These are phyloP conservation scores for Clostera curtula DNA, from an alignment of 2,888 invertebrate genomes.

Conservation along the genomic window DNA sequence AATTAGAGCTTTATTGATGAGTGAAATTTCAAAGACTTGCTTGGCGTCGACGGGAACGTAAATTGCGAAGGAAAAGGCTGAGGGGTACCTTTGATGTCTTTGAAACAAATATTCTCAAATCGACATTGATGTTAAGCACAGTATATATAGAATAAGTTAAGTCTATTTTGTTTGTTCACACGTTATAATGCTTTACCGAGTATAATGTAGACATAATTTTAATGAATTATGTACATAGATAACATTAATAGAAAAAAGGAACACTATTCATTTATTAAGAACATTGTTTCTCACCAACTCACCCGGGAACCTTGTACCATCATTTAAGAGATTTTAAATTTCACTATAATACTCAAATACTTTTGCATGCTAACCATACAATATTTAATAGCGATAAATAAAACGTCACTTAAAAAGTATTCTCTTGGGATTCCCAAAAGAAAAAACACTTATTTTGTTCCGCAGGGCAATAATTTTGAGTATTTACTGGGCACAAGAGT, in stretches of 20 bases:
- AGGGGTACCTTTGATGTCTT: constrained; percentile 15
- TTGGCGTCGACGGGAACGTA: constrained; percentile 12
- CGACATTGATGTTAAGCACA: background rate
- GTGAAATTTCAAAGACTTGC: constrained; percentile 24
- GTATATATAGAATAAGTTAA: too few relatives aligned
- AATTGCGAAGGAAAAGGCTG: constrained; percentile 5
- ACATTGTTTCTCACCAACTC: too few relatives aligned
- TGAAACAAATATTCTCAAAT: constrained; percentile 1
- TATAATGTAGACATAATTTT: too few relatives aligned
- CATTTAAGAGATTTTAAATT: too few relatives aligned
- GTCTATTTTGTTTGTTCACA: too few relatives aligned
- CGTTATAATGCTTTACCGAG: too few relatives aligned
- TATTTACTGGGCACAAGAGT: constrained; percentile 25
- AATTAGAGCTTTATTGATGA: constrained; percentile 25
- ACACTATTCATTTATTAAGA: too few relatives aligned
- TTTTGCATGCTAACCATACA: background rate
- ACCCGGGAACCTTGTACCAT: too few relatives aligned
- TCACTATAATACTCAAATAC: background rate
- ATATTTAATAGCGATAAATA: too few relatives aligned
- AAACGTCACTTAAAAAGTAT: too few relatives aligned
- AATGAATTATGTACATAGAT: too few relatives aligned
- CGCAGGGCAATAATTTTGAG: constrained; percentile 37
- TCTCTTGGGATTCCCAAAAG: background rate
- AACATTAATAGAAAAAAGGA: too few relatives aligned
- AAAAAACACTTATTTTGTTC: constrained; percentile 20